phyloP scores from a whole-genome alignment of 1,140 invertebrate species.

The Nebria ingens region DNA sequence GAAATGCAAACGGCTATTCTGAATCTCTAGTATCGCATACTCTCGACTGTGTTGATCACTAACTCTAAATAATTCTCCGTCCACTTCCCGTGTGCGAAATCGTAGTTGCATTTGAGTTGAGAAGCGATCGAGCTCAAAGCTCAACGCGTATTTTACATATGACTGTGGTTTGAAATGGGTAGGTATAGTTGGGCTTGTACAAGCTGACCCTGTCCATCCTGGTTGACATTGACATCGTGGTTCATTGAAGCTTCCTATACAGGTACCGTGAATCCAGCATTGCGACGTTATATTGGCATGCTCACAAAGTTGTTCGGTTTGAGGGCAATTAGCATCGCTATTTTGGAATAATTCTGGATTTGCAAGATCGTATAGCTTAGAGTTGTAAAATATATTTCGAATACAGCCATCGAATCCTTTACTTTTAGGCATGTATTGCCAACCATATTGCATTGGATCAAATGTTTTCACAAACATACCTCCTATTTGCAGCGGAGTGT shows the following conservation, averaged over 20 bases:
- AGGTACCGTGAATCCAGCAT: conserved; percentile 86
- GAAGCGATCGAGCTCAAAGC: conserved; percentile 86
- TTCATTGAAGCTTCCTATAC: conserved; percentile 78
- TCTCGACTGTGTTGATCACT: conserved; percentile 91
- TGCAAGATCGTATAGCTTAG: conserved; percentile 64
- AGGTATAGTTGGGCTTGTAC: conserved; percentile 74
- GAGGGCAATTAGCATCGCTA: conserved; percentile 72
- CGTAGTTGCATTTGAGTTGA: conserved; percentile 84
- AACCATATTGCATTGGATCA: conserved; percentile 36
- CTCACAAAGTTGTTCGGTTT: conserved; percentile 74
- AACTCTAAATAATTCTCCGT: conserved; percentile 84
- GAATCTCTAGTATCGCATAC: conserved; percentile 88
- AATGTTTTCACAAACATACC: conserved; percentile 53
- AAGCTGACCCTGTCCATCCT: conserved; percentile 81
- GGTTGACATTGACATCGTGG: conserved; percentile 86
- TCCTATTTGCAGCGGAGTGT: conserved; percentile 78
- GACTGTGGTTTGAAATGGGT: conserved; percentile 85
- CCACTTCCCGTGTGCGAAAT: conserved; percentile 85
- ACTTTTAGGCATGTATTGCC: conserved; percentile 50
- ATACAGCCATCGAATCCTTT: conserved; percentile 75
- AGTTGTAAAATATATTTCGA: conserved; percentile 69
- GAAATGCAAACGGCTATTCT: conserved; percentile 81
- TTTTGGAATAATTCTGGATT: conserved; percentile 52
- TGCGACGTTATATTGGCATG: conserved; percentile 69
- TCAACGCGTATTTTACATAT: conserved; percentile 91